Conservation (phyloP, 2,113 vertebrate species). For the Plestiodon gilberti region DNA sequence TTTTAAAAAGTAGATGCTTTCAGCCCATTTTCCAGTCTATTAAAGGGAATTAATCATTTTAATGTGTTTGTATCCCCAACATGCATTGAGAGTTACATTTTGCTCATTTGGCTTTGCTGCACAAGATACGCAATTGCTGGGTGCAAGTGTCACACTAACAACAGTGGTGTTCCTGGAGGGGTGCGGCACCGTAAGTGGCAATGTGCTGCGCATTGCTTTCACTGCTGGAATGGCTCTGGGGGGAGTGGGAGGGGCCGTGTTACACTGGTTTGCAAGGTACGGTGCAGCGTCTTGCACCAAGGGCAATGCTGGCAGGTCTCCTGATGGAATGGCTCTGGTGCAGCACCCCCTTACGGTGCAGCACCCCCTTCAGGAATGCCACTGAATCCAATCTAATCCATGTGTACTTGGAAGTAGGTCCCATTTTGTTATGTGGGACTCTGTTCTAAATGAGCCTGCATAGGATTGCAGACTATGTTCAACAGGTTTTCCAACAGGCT, state of each 20-base stretch:
- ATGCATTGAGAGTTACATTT: not conserved
- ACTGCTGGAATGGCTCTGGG: no score
- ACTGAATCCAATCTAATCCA: not conserved
- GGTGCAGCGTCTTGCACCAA: no score
- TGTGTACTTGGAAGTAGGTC: not conserved
- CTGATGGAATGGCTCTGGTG: no score
- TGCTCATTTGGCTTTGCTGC: not conserved
- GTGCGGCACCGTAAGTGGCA: no score
- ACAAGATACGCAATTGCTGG: not conserved
- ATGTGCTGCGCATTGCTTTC: no score
- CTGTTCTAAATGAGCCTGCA: not conserved
- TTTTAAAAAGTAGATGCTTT: not conserved
- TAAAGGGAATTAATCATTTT: not conserved
- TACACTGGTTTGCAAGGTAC: no score
- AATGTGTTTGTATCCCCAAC: fast-evolving
- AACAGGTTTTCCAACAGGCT: not conserved
- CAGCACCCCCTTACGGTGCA: no score
- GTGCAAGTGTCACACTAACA: no score
- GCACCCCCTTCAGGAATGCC: no score
- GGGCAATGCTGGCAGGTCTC: no score
- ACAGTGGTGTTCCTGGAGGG: no score
- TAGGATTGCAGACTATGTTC: not conserved
- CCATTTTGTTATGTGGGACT: not conserved
- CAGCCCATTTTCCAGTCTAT: conserved; percentile 12
- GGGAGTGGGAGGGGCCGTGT: no score